Percentiles rank a stretch among this genome's conserved stretches.
phyloP scores from a whole-genome alignment of 2,888 invertebrate species.

The Rhagophthalmus giganteus region DNA sequence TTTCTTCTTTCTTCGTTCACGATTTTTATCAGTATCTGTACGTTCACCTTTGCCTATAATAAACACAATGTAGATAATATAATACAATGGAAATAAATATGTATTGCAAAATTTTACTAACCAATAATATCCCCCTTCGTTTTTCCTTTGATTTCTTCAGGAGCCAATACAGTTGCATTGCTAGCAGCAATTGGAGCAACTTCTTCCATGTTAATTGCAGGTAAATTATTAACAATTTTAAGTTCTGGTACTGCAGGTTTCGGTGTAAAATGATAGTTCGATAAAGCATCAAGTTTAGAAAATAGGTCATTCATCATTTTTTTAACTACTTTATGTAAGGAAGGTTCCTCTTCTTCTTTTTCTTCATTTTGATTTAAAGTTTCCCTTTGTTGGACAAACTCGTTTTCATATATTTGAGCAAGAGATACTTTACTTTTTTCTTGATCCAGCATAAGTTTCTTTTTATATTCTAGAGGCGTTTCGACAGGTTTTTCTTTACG shows the following conservation, averaged over 20 bases:
- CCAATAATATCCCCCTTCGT: constrained; percentile 60
- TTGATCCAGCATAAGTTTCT: constrained; percentile 84
- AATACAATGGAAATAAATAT: too few species aligned
- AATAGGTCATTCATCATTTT: constrained; percentile 76
- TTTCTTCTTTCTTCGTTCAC: constrained; percentile 80
- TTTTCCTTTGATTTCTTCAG: constrained; percentile 80
- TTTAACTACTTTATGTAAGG: constrained; percentile 77
- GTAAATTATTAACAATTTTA: constrained; percentile 86
- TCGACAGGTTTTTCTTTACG: constrained; percentile 83
- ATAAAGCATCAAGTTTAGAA: constrained; percentile 84
- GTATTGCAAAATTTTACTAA: too few species aligned
- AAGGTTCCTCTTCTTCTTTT: constrained; percentile 68
- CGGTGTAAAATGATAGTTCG: constrained; percentile 94
- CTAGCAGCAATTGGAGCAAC: constrained; percentile 89
- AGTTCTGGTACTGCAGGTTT: constrained; percentile 83
- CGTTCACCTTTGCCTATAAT: constrained; percentile 77
- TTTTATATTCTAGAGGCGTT: constrained; percentile 82
- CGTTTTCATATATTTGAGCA: constrained; percentile 91
- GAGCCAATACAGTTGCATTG: constrained; percentile 83
- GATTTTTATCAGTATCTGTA: constrained; percentile 83
- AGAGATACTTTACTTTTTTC: constrained; percentile 93
- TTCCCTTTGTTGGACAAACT: constrained; percentile 72
- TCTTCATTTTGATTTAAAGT: constrained; percentile 60
- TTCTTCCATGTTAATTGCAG: constrained; percentile 92
- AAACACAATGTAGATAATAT: too few species aligned